Conservation (phyloP, 2,888 invertebrate species). For the Lithophane semibrunnea region DNA sequence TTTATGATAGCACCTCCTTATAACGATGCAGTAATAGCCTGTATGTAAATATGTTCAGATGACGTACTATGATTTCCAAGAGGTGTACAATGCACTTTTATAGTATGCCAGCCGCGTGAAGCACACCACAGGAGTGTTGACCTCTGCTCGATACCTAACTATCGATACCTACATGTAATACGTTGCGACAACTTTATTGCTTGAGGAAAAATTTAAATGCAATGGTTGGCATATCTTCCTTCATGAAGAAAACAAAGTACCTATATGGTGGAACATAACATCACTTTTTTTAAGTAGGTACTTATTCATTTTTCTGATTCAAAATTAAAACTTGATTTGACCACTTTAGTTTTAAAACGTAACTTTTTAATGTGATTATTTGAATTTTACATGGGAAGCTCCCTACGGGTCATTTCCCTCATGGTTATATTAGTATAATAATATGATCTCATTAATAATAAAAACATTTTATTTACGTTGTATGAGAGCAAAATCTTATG, state of each 20-base stretch:
- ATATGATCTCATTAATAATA: neutral
- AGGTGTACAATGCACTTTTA: slow-evolving; percentile 88
- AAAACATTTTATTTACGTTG: neutral
- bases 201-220: slow-evolving; percentile 18
- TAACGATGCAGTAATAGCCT: slow-evolving; percentile 60
- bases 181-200: slow-evolving; percentile 29
- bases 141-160: slow-evolving; percentile 36
- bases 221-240: slow-evolving; percentile 25
- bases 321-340: neutral
- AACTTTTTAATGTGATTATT: neutral
- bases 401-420: neutral
- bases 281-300: neutral
- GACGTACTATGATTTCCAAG: slow-evolving; percentile 81
- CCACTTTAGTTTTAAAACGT: neutral
- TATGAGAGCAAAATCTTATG: neutral
- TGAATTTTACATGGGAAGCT: neutral
- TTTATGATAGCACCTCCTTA: slow-evolving; percentile 42
- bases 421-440: too few species aligned
- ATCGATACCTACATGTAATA: slow-evolving; percentile 46
- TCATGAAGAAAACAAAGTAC: neutral
- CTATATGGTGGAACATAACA: neutral
- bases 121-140: slow-evolving; percentile 77
- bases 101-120: slow-evolving; percentile 83
- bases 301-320: neutral
- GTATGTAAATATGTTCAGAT: slow-evolving; percentile 73